These are phyloP conservation scores for Brachynemurus nebulosus DNA, from an alignment of 2,888 invertebrate genomes.

Conservation along the genomic window DNA sequence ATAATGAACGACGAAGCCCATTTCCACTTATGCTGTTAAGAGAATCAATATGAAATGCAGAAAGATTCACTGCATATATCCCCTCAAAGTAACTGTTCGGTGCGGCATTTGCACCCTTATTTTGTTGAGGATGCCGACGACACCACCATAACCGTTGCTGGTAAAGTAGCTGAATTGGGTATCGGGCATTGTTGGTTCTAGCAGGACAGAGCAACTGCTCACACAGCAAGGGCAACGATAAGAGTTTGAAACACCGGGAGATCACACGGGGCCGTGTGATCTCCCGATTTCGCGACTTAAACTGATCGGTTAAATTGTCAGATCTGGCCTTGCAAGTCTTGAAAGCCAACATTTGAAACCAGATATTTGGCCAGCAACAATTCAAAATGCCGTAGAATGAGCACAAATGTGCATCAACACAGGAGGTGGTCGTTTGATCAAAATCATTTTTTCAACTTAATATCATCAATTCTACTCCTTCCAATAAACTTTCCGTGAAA, in stretches of 20 bases:
- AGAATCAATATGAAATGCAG: neutral
- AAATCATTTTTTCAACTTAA: neutral
- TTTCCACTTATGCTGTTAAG: constrained; percentile 33
- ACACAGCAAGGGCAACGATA: neutral
- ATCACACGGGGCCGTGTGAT: neutral
- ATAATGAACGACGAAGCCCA: constrained; percentile 25
- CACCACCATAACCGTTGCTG: neutral
- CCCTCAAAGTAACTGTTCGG: neutral
- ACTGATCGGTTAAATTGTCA: too few species aligned
- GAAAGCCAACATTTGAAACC: too few species aligned
- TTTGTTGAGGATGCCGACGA: neutral
- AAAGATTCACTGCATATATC: neutral
- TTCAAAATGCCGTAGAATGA: too few species aligned
- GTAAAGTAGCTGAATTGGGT: neutral
- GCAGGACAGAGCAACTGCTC: neutral
- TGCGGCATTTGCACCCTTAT: too few species aligned
- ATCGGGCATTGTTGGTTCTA: neutral
- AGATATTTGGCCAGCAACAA: too few species aligned
- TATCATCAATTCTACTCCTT: neutral
- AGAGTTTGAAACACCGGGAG: neutral
- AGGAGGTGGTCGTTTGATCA: too few species aligned
- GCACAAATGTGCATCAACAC: too few species aligned
- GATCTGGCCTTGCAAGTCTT: too few species aligned
- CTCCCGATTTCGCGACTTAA: neutral
- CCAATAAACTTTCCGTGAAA: too few species aligned